Percentiles rank a stretch among this genome's conserved stretches.
Evolutionary conservation across 2,797 vertebrate genomes (phyloP).

Genomic region (Galaxias olidus): DNA sequence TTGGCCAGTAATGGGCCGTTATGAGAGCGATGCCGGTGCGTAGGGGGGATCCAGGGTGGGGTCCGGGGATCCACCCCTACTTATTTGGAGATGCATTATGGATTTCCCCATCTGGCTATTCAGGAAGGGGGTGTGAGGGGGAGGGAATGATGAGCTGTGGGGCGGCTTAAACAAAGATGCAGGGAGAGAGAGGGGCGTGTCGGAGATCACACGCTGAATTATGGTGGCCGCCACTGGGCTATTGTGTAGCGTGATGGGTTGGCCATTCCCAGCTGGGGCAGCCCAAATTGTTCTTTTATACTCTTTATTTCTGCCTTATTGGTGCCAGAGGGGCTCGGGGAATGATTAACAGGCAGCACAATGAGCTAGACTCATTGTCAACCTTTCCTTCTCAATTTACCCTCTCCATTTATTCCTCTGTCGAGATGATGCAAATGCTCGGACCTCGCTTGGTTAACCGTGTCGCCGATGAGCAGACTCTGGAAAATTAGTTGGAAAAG

Average conservation of each 20-base stretch:
- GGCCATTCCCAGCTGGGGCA: conserved; percentile 85
- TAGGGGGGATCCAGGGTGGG: conserved; percentile 69
- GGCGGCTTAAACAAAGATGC: conserved; percentile 92
- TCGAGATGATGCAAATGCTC: conserved; percentile 55
- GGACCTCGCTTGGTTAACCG: conserved; percentile 68
- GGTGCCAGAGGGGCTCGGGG: conserved; percentile 76
- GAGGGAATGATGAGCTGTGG: conserved; percentile 75
- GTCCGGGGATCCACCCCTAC: conserved; percentile 73
- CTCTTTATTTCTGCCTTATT: conserved; percentile 82
- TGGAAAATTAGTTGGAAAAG: conserved; percentile 64
- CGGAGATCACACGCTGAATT: conserved; percentile 88
- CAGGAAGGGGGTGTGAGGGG: conserved; percentile 61
- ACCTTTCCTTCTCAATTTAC: conserved; percentile 73
- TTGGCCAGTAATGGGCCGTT: conserved; percentile 76
- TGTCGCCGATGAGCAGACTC: conserved; percentile 44
- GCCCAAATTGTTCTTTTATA: conserved; percentile 86
- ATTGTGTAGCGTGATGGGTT: conserved; percentile 88
- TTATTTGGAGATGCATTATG: conserved; percentile 88
- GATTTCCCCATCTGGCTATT: conserved; percentile 97
- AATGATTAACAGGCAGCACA: conserved; percentile 80
- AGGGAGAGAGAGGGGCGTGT: conserved; percentile 86
- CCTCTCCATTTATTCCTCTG: conserved; percentile 65
- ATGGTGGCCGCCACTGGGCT: conserved; percentile 77
- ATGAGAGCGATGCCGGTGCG: conserved; percentile 75
- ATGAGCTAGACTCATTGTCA: conserved; percentile 67